These are phyloP conservation scores for Microtus montanus DNA, from an alignment of 2,113 vertebrate species.

Conservation along the genomic window DNA sequence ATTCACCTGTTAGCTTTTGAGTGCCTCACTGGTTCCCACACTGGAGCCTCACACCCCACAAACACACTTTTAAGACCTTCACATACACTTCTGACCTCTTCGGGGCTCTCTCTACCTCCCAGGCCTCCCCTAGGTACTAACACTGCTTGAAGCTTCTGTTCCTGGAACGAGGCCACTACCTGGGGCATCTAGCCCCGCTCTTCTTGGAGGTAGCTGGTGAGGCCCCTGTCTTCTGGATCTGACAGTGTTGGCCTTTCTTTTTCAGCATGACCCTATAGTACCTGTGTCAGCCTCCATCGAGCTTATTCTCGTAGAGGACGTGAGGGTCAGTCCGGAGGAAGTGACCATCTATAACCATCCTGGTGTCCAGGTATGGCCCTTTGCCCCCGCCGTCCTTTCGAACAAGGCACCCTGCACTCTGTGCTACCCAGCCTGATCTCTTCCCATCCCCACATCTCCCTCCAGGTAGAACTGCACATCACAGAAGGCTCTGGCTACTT, in stretches of 20 bases:
- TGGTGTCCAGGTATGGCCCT: conserved; percentile 86
- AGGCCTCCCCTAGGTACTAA: not conserved
- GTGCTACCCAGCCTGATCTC: not conserved
- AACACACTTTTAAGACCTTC: not conserved
- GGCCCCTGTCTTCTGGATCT: not conserved
- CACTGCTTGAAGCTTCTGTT: not conserved
- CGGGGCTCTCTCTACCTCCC: not conserved
- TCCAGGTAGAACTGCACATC: conserved; percentile 90
- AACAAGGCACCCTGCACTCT: not conserved
- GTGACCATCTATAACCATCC: conserved; percentile 96
- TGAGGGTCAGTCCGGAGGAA: conserved; percentile 88
- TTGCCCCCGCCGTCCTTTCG: no score
- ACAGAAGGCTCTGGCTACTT: conserved; percentile 96
- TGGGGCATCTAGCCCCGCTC: not conserved
- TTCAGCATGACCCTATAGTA: conserved; percentile 87
- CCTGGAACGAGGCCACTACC: not conserved
- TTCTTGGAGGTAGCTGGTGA: rapidly evolving
- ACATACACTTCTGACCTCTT: not conserved
- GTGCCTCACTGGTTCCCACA: not conserved
- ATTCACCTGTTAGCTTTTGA: not conserved
- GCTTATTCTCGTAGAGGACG: conserved; percentile 95
- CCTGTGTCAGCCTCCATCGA: conserved; percentile 91
- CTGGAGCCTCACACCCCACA: not conserved
- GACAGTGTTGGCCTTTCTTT: not conserved
- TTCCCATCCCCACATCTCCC: not conserved